Percentiles rank a stretch among this genome's conserved stretches.
These are phyloP conservation scores for Haliclona indistincta DNA, from an alignment of 37 sponge, comb jelly and placozoan species.

Conservation along the genomic window DNA sequence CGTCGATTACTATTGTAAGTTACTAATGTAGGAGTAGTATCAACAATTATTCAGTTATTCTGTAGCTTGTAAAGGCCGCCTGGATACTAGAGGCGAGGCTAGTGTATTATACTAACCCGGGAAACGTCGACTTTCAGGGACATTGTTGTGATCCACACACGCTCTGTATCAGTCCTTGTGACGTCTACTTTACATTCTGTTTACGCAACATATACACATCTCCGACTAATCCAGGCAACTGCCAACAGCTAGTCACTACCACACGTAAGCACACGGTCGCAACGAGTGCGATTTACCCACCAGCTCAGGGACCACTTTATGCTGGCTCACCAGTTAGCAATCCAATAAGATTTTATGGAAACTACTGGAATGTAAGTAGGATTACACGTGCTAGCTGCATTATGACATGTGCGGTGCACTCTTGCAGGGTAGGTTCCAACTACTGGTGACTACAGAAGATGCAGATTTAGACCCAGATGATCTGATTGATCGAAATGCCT, in stretches of 20 bases:
- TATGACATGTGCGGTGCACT: no score
- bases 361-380: constrained; percentile 35
- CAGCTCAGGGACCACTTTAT: neutral
- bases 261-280: neutral
- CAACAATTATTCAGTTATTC: no score
- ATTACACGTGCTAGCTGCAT: no score
- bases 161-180: constrained; percentile 13
- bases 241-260: neutral
- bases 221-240: constrained; percentile 1
- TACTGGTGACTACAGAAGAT: constrained; percentile 31
- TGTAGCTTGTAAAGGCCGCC: no score
- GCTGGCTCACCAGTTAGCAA: constrained; percentile 9
- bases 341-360: constrained; percentile 23
- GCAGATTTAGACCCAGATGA: constrained; percentile 27
- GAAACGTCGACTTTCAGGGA: constrained; percentile 18
- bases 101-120: constrained; percentile 24
- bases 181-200: constrained; percentile 44
- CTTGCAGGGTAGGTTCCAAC: constrained; percentile 30
- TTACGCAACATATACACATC: neutral
- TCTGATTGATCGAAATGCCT: constrained; percentile 31
- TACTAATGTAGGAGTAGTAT: no score
- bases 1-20: no score
- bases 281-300: neutral
- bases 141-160: constrained; percentile 12
- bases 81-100: no score